Evolutionary conservation across 2,888 invertebrate genomes (phyloP).

Genomic region (Lumbricus terrestris): DNA sequence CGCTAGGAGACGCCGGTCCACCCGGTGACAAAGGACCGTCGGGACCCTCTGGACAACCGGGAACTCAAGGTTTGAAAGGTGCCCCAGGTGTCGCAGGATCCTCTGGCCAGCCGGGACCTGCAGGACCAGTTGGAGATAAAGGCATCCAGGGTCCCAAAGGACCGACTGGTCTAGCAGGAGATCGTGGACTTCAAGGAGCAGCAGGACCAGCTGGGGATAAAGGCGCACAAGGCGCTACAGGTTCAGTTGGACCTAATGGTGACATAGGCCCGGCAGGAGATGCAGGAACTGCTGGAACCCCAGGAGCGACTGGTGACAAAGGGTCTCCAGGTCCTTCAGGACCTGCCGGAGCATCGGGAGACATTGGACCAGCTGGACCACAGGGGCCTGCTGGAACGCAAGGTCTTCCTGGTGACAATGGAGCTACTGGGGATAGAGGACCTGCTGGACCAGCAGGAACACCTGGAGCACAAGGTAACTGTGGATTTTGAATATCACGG

Average conservation of each 20-base stretch:
- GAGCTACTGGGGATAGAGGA: constrained; percentile 20
- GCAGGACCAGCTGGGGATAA: constrained; percentile 21
- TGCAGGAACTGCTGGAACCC: constrained; percentile 30
- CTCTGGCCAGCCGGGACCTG: constrained; percentile 26
- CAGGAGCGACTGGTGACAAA: constrained; percentile 28
- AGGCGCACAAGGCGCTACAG: constrained; percentile 22
- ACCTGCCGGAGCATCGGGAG: constrained; percentile 22
- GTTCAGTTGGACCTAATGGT: constrained; percentile 19
- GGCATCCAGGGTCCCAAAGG: constrained; percentile 21
- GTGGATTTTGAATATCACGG: constrained; percentile 9
- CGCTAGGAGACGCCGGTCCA: constrained; percentile 25
- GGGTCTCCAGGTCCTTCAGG: constrained; percentile 29
- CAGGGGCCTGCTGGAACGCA: constrained; percentile 23
- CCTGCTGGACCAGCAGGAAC: constrained; percentile 12
- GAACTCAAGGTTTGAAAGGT: constrained; percentile 30
- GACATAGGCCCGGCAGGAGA: constrained; percentile 17
- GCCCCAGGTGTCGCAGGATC: constrained; percentile 26
- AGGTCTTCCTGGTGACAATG: constrained; percentile 28
- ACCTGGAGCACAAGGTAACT: constrained; percentile 13
- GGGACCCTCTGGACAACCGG: constrained; percentile 30
- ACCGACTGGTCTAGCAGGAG: constrained; percentile 19
- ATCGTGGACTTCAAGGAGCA: constrained; percentile 25
- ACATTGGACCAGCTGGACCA: constrained; percentile 21
- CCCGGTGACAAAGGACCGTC: constrained; percentile 28
- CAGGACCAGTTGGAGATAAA: constrained; percentile 27